phyloP scores from a whole-genome alignment of 1,140 invertebrate genomes.

The Lethrus apterus region DNA sequence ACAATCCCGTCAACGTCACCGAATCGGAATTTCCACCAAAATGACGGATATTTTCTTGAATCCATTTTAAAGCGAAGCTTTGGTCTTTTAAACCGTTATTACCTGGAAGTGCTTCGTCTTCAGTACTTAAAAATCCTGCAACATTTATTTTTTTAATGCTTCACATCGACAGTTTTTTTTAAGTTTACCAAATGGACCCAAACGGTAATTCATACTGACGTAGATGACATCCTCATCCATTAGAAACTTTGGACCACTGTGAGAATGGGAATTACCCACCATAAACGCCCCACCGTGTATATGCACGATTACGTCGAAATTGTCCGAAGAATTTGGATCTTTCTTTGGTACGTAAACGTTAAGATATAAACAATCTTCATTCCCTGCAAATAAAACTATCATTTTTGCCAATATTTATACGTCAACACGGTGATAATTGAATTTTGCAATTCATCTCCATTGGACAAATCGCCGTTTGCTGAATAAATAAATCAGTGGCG shows the following conservation, averaged over 20 bases:
- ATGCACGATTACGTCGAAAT: constrained; percentile 46
- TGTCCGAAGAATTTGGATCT: constrained; percentile 29
- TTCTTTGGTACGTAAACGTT: constrained; percentile 25
- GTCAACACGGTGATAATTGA: no score
- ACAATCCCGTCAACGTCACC: constrained; percentile 39
- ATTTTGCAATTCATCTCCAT: no score
- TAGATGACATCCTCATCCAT: constrained; percentile 52
- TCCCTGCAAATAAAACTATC: neutral
- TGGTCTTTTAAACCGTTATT: constrained; percentile 55
- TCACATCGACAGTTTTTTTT: neutral
- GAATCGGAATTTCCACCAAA: constrained; percentile 52
- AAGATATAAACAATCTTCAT: constrained; percentile 18
- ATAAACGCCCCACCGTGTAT: constrained; percentile 52
- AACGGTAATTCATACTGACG: constrained; percentile 55
- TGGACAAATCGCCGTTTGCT: no score
- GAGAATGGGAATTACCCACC: constrained; percentile 38
- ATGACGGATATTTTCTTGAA: constrained; percentile 49
- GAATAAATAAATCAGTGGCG: no score
- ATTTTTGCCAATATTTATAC: no score
- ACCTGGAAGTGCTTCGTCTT: constrained; percentile 37
- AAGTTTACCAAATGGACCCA: constrained; percentile 48
- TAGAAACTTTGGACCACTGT: constrained; percentile 43
- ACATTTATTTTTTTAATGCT: neutral
- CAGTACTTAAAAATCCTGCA: constrained; percentile 26
- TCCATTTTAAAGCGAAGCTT: constrained; percentile 46